Conservation (phyloP, 2,113 vertebrate species). For the Podilymbus podiceps region DNA sequence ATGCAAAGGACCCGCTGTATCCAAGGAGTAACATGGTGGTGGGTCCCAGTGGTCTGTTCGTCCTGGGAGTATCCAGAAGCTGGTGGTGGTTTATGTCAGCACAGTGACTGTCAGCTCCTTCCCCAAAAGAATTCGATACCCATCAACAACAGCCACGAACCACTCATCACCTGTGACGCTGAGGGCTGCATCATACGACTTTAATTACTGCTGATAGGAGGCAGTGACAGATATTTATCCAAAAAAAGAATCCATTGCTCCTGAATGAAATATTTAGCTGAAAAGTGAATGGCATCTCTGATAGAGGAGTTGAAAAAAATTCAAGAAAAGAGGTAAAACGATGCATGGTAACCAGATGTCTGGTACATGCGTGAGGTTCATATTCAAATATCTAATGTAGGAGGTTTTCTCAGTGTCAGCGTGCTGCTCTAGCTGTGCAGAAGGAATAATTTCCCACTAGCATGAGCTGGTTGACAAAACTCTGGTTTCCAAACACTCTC, state of each 20-base stretch:
- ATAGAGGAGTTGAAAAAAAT: not conserved
- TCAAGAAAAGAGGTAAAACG: not conserved
- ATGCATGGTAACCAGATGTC: not conserved
- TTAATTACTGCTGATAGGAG: conserved; percentile 36
- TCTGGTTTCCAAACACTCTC: not conserved
- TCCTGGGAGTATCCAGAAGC: not conserved
- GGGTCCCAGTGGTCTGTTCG: not conserved
- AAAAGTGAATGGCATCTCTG: conserved; percentile 1
- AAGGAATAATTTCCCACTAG: not conserved
- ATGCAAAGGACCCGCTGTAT: fast-evolving
- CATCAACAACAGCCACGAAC: not conserved
- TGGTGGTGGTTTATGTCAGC: not conserved
- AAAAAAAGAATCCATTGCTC: not conserved
- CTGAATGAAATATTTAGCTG: not conserved
- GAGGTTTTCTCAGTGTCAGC: not conserved
- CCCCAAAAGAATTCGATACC: not conserved
- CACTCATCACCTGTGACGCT: not conserved
- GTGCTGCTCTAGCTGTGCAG: not conserved
- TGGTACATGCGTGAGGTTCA: not conserved
- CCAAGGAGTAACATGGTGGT: fast-evolving
- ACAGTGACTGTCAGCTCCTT: not conserved
- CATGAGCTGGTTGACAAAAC: not conserved
- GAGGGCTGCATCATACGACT: not conserved
- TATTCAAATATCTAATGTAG: not conserved
- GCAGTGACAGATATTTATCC: not conserved